Evolutionary conservation across 2,113 vertebrate species (phyloP).

Genomic region (Grallaria varia): DNA sequence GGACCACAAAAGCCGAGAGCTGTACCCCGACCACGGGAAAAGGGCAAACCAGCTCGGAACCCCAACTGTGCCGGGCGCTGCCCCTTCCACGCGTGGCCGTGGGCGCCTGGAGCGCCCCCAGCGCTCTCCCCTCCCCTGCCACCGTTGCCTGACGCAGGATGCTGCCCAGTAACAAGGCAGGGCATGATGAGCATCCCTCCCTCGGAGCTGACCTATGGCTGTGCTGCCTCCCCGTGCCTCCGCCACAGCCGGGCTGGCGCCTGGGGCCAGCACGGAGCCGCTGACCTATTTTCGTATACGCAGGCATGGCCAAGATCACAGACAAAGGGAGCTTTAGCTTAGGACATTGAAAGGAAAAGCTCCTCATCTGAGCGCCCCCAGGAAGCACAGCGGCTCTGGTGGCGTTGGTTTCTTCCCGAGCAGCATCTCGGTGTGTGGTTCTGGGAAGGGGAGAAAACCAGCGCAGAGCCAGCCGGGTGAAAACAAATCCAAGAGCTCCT

Average conservation of each 20-base stretch:
- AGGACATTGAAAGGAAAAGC: conserved; percentile 44
- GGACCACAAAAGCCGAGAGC: neutral
- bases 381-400: neutral
- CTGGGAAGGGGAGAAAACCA: neutral
- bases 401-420: neutral
- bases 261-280: neutral
- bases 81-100: neutral
- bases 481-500: neutral
- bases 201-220: neutral
- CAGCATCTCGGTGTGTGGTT: neutral
- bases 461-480: neutral
- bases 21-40: accelerated
- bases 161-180: neutral
- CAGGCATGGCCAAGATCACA: neutral
- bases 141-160: accelerated
- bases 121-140: accelerated
- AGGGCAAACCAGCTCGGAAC: neutral
- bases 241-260: neutral
- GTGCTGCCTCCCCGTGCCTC: neutral
- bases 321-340: neutral
- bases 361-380: neutral
- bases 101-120: neutral
- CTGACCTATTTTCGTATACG: conserved; percentile 45
- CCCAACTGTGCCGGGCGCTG: accelerated
- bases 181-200: neutral